Percentiles rank a stretch among this genome's conserved stretches.
These are phyloP conservation scores for Sweltsa coloradensis DNA, from an alignment of 1,140 invertebrate species.

Conservation along the genomic window DNA sequence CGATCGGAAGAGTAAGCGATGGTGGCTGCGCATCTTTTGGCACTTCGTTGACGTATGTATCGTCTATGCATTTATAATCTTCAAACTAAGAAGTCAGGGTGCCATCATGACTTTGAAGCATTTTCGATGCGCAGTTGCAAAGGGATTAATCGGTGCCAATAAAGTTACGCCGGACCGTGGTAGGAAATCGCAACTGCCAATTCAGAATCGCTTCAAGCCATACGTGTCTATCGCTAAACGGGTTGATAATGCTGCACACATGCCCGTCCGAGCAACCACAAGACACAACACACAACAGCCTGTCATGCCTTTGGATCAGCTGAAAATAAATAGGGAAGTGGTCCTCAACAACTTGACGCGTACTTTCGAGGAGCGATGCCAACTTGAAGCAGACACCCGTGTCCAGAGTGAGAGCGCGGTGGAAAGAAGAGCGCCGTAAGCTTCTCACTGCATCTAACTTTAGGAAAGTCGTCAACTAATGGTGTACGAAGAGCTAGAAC, in stretches of 20 bases:
- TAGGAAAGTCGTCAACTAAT: too few relatives aligned
- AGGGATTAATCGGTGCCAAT: neutral
- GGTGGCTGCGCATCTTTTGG: constrained; percentile 10
- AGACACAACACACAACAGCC: too few relatives aligned
- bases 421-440: too few relatives aligned
- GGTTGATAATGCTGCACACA: neutral
- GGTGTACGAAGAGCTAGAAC: too few relatives aligned
- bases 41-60: constrained; percentile 8
- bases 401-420: too few relatives aligned
- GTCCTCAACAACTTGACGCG: too few relatives aligned
- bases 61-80: constrained; percentile 6
- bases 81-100: neutral
- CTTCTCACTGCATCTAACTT: too few relatives aligned
- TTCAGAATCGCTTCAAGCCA: neutral
- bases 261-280: neutral
- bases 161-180: neutral
- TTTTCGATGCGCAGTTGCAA: constrained; percentile 4
- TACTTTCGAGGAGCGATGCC: too few relatives aligned
- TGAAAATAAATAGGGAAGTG: too few relatives aligned
- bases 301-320: too few relatives aligned
- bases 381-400: too few relatives aligned
- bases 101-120: neutral
- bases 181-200: neutral
- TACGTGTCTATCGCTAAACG: neutral
- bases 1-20: constrained; percentile 7